These are phyloP conservation scores for Himantopus leucocephalus DNA, from an alignment of 2,113 vertebrate species.

Conservation along the genomic window DNA sequence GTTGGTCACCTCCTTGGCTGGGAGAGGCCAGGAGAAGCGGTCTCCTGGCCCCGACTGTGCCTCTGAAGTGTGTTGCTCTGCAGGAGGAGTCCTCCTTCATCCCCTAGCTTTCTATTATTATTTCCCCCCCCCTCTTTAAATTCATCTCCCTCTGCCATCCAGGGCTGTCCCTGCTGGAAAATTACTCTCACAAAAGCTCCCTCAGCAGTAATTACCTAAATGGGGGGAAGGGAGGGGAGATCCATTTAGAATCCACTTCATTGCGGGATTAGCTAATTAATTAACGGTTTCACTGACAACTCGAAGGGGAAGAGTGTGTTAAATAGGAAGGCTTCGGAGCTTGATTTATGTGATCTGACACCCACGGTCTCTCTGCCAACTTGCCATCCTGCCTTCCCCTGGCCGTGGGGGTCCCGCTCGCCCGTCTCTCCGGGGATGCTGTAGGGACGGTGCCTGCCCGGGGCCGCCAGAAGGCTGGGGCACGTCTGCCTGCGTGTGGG, in stretches of 20 bases:
- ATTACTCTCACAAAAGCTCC: slow-evolving; percentile 91
- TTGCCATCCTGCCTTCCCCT: slow-evolving; percentile 44
- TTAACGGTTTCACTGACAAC: slow-evolving; percentile 99
- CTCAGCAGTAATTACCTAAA: slow-evolving; percentile 97
- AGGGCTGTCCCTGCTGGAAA: slow-evolving; percentile 79
- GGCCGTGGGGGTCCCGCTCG: neutral
- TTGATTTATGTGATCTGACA: slow-evolving; percentile 92
- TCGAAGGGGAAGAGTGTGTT: slow-evolving; percentile 94
- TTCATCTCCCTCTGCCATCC: slow-evolving; percentile 67
- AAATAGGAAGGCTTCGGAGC: slow-evolving; percentile 89
- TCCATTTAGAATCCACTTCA: slow-evolving; percentile 99
- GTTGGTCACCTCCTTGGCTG: neutral
- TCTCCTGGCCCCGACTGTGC: neutral
- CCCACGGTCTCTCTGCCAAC: slow-evolving; percentile 18
- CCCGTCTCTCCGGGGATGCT: neutral
- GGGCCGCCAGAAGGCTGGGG: slow-evolving; percentile 65
- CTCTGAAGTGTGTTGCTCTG: neutral
- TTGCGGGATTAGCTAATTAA: slow-evolving; percentile 99
- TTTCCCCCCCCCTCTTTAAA: slow-evolving; percentile 10
- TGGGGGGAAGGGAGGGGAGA: slow-evolving; percentile 81
- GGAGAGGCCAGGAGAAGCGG: neutral
- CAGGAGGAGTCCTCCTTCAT: neutral
- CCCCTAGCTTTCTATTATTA: neutral
- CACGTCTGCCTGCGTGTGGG: neutral
- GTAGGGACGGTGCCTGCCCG: neutral